Evolutionary conservation across 2,797 vertebrate genomes (phyloP), one percentile per base, ranked within the genome.

Genomic region (Cyprinodon diabolis): DNA sequence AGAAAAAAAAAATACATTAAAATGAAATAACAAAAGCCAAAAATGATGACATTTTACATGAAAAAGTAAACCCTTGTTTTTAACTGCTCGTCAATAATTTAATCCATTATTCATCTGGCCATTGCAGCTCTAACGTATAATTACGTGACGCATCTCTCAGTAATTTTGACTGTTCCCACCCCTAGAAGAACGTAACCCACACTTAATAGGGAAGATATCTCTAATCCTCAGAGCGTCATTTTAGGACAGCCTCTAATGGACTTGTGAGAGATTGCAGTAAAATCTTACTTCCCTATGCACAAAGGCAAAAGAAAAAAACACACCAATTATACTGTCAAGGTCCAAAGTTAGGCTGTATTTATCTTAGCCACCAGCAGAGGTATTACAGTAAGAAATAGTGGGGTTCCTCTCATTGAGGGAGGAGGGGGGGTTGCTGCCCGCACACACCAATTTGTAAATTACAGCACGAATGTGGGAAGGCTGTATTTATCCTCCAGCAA

Each of bases 311-410:
- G n/a, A n/a, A 37, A 37, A 69, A 75, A 79, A 73, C 15, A 30
- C 10, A 72, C 67, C 76, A 71, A 81, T 86, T 84, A 77, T 11
- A 74, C 62, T 70, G 65, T 79, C 63, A 70, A 23, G 21, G 72
- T 71, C 52, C 40, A 72, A 82, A 69, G 4, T 11, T 69, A 66
- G 45, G 74, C 57, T 87, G 88, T 82, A 76, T 87, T 86, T 71
- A 89, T 85, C 23, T 72, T 72, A 86, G 60, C 66, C 76, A 72
- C 89, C 91, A 89, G 90, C 85, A 90, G 90, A 86, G 89, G 88
- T 87, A 87, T 86, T 78, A 45, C 54, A 52, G 79, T 68, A 17
- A 78, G 66, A 78, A 76, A 75, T 63, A 72, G 48, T 51, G 47
- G 65, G 57, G 37, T 66, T 49, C 21, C 35, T 75, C 65, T 72